These are phyloP conservation scores for Pseudonaja textilis DNA, from an alignment of 2,113 vertebrate genomes.

Conservation along the genomic window DNA sequence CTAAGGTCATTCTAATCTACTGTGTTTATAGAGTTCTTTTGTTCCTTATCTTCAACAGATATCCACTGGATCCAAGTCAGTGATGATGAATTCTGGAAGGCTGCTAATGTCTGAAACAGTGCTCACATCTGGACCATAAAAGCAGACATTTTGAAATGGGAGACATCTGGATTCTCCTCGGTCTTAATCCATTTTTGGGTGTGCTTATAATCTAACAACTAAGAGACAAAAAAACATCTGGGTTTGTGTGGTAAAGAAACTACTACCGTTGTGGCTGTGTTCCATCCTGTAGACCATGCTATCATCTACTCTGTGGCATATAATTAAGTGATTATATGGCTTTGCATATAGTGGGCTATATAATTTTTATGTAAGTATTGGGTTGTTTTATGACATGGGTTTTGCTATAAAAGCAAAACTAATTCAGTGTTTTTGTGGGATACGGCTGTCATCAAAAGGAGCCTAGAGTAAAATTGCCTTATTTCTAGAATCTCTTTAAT, in stretches of 20 bases:
- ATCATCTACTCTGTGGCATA: slow-evolving; percentile 7
- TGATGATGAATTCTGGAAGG: background rate
- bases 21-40: background rate
- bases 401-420: background rate
- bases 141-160: background rate
- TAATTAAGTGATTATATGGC: slow-evolving; percentile 19
- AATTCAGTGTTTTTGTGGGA: background rate
- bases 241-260: slow-evolving; percentile 11
- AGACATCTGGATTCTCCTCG: background rate
- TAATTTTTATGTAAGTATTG: slow-evolving; percentile 7
- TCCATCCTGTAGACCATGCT: slow-evolving; percentile 5
- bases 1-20: background rate
- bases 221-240: slow-evolving; percentile 22
- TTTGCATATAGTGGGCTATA: slow-evolving; percentile 9
- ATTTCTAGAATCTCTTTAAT: background rate
- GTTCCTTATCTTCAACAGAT: background rate
- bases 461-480: background rate
- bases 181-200: background rate
- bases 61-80: background rate
- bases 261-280: slow-evolving; percentile 17
- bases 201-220: slow-evolving; percentile 10
- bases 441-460: background rate
- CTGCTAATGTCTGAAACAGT: background rate
- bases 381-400: background rate
- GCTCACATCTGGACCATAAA: background rate